Conservation (phyloP, 2,888 invertebrate genomes). For the Nymphalis polychloros region DNA sequence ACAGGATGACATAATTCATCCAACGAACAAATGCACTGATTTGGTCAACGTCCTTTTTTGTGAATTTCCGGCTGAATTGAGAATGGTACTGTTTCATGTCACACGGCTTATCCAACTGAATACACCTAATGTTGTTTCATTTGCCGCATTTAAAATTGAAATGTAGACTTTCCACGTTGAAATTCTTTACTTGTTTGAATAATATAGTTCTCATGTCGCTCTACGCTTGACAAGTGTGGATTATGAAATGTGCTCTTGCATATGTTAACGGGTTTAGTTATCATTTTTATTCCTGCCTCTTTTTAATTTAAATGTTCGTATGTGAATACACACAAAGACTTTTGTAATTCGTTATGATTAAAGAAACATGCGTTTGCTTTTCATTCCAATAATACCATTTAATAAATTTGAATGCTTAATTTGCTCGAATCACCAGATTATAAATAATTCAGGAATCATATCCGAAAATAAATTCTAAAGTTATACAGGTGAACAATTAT, state of each 20-base stretch:
- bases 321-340: not conserved
- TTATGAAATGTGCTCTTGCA: constrained; percentile 10
- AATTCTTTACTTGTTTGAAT: constrained; percentile 43
- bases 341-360: not conserved
- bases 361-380: not conserved
- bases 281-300: not conserved
- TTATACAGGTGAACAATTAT: too few relatives aligned
- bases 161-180: constrained; percentile 47
- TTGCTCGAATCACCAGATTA: too few relatives aligned
- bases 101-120: constrained; percentile 17
- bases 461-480: too few relatives aligned
- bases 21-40: constrained; percentile 49
- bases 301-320: constrained; percentile 1
- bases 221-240: not conserved
- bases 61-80: constrained; percentile 27
- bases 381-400: too few relatives aligned
- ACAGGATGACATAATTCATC: constrained; percentile 67
- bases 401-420: too few relatives aligned
- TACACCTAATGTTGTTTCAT: constrained; percentile 37
- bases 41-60: constrained; percentile 49
- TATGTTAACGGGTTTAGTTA: not conserved
- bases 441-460: too few relatives aligned
- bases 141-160: constrained; percentile 56
- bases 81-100: constrained; percentile 4
- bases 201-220: constrained; percentile 4